A percentile compares a stretch with the other conserved stretches of the same genome.
These are phyloP conservation scores for Procambarus clarkii DNA, from an alignment of 1,140 invertebrate genomes.

Conservation along the genomic window DNA sequence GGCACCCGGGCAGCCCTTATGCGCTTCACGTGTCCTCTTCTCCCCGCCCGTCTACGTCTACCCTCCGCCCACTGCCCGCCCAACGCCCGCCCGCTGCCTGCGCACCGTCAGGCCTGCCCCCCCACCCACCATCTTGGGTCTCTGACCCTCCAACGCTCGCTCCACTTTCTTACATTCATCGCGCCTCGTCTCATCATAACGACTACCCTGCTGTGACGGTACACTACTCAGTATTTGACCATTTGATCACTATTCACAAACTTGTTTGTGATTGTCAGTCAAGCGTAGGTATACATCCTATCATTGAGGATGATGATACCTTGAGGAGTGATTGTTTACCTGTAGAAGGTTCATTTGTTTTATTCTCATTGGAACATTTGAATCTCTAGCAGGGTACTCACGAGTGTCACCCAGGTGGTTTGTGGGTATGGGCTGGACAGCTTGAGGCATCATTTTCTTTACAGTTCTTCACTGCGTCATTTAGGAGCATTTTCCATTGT, in stretches of 20 bases:
- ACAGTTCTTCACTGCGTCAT: slow-evolving; percentile 33
- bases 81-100: slow-evolving; percentile 69
- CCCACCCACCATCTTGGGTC: slow-evolving; percentile 71
- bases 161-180: slow-evolving; percentile 71
- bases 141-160: slow-evolving; percentile 69
- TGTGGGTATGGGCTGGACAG: slow-evolving; percentile 67
- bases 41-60: slow-evolving; percentile 70
- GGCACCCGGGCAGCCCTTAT: slow-evolving; percentile 70
- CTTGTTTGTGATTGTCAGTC: slow-evolving; percentile 67
- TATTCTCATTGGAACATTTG: slow-evolving; percentile 60
- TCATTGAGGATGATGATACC: slow-evolving; percentile 57
- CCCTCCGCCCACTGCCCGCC: slow-evolving; percentile 70
- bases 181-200: slow-evolving; percentile 68
- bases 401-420: slow-evolving; percentile 69
- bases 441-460: slow-evolving; percentile 53
- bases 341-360: slow-evolving; percentile 66
- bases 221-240: slow-evolving; percentile 70
- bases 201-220: slow-evolving; percentile 71
- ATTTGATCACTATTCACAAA: slow-evolving; percentile 67
- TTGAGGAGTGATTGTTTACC: slow-evolving; percentile 61
- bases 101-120: slow-evolving; percentile 70
- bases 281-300: slow-evolving; percentile 58
- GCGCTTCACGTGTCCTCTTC: slow-evolving; percentile 70
- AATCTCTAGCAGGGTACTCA: slow-evolving; percentile 63
- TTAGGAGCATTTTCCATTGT: slow-evolving; percentile 62